phyloP scores from a whole-genome alignment of 2,797 vertebrate genomes.

The Lepilemur septentrionalis region DNA sequence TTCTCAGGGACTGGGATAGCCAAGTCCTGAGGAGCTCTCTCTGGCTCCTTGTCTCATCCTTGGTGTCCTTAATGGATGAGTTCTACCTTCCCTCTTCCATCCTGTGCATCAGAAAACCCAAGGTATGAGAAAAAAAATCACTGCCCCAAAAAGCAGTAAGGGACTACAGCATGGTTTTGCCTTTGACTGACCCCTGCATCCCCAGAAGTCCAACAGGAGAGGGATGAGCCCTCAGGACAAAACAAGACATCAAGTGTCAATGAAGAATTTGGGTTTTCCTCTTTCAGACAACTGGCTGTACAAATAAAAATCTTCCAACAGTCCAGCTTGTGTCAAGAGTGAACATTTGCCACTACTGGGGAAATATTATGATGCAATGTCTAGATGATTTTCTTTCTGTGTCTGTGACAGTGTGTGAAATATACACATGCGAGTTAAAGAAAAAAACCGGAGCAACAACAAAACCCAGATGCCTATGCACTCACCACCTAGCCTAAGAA shows the following conservation, averaged over 20 bases:
- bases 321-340: not conserved
- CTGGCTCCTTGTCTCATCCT: not conserved
- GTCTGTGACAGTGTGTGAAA: not conserved
- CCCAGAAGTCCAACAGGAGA: not conserved
- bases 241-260: not conserved
- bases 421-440: not conserved
- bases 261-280: constrained; percentile 17
- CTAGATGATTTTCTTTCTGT: not conserved
- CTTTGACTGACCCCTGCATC: not conserved
- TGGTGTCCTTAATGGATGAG: not conserved
- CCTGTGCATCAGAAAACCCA: not conserved
- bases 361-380: not conserved
- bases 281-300: not conserved
- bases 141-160: not conserved
- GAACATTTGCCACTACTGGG: not conserved
- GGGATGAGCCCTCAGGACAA: not conserved
- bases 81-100: not conserved
- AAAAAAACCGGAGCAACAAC: not conserved
- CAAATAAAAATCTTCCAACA: constrained; percentile 1
- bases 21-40: not conserved
- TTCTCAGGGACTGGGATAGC: not conserved
- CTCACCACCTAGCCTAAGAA: not conserved
- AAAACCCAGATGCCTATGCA: not conserved
- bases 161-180: not conserved
- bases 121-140: not conserved